Evolutionary conservation across 2,888 invertebrate genomes (phyloP), one percentile per base, ranked within the genome.

Genomic region (Drosophila niveifrons): DNA sequence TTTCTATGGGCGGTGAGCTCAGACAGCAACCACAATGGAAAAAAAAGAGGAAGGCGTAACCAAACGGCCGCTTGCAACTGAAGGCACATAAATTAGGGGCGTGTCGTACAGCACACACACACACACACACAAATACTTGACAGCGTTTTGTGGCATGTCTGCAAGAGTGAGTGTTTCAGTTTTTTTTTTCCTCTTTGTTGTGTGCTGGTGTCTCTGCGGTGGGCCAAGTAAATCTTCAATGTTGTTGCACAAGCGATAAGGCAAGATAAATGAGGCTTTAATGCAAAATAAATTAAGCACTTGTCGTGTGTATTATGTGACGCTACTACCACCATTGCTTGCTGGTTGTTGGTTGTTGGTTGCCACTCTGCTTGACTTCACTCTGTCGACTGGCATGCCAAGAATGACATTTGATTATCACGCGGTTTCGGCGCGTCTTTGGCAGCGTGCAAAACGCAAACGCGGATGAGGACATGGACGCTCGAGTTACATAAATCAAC

Each of bases 241-340:
- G 85, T 86, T 84, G 88, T 78, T 84, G 88, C 88, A 78, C 75
- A 77, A 74, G 77, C 88, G 85, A 86, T 86, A 86, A 85, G 85
- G 80, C 78, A 85, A 85, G 85, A 85, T 85, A 88, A 85, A 85
- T 85, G 88, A 81, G 86, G 73, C 86, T 83, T 85, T 85, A 85
- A 85, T 85, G 85, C 83, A 86, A 83, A 85, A 85, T 88, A 85
- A 85, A 85, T 85, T 88, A 85, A 86, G 88, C 85, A 81, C 88
- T 86, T 86, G 85, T 79, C 87, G 86, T 77, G 79, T 77, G 75
- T 82, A 79, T 77, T 78, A 76, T 74, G 66, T 71, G 65, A 56
- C 51, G 52, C 59, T 23, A 52, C 52, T 57, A 50, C 62, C 23
- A 52, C 52, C 61, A 50, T 31, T 46, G 67, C 63, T 39, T 51